Percentiles rank a stretch among this genome's conserved stretches.
These are phyloP conservation scores for Drosophila prosaltans DNA, from an alignment of 1,140 invertebrate species.

Conservation along the genomic window DNA sequence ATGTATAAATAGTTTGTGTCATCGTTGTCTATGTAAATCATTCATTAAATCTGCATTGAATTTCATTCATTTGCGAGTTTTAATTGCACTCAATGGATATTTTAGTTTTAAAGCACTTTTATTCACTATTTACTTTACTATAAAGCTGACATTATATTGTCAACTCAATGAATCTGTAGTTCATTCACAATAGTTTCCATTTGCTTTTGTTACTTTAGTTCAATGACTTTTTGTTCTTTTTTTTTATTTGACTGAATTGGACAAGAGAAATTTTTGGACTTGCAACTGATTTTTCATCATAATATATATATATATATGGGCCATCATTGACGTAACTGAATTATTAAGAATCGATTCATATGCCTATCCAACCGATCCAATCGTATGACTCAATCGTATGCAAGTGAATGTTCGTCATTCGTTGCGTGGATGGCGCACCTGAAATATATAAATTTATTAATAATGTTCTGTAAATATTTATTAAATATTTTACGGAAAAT, in stretches of 20 bases:
- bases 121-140: slow-evolving; percentile 17
- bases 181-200: slow-evolving; percentile 12
- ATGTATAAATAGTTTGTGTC: slow-evolving; percentile 72
- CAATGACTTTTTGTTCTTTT: neutral
- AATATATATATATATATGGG: no score
- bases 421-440: slow-evolving; percentile 43
- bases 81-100: slow-evolving; percentile 59
- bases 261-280: neutral
- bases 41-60: slow-evolving; percentile 78
- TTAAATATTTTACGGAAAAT: slow-evolving; percentile 76
- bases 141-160: slow-evolving; percentile 24
- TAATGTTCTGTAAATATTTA: slow-evolving; percentile 26
- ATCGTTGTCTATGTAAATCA: slow-evolving; percentile 66
- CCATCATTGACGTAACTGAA: neutral
- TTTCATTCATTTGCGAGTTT: slow-evolving; percentile 66
- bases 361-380: neutral
- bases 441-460: slow-evolving; percentile 59
- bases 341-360: neutral
- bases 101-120: neutral
- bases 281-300: neutral
- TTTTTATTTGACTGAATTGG: neutral
- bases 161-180: slow-evolving; percentile 18
- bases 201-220: neutral
- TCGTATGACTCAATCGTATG: slow-evolving; percentile 40
- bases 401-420: slow-evolving; percentile 5